Conservation (phyloP, 2,113 vertebrate species). For the Poeciliopsis turrubarensis region DNA sequence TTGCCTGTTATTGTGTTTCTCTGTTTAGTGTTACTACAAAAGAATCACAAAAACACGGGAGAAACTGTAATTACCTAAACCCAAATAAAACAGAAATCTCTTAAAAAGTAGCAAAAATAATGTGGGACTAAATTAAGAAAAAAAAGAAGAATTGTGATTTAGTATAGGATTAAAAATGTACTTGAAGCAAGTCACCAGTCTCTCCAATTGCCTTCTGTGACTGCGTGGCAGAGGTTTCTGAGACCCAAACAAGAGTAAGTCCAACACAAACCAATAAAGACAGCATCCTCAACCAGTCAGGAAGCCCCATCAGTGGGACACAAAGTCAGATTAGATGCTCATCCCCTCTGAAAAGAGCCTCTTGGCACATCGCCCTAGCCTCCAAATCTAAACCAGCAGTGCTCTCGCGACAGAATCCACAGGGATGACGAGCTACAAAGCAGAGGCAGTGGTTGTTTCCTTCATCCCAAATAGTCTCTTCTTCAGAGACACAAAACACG, state of each 20-base stretch:
- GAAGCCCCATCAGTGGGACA: constrained; percentile 72
- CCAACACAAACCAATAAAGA: constrained; percentile 72
- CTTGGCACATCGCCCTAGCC: constrained; percentile 56
- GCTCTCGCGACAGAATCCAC: constrained; percentile 34
- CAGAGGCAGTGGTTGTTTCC: neutral
- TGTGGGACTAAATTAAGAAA: neutral
- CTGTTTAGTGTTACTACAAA: neutral
- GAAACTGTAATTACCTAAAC: neutral
- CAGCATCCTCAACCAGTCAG: constrained; percentile 71
- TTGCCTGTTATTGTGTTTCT: neutral
- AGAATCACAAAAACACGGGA: neutral
- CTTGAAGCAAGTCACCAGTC: neutral
- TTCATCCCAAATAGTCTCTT: neutral
- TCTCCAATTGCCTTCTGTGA: neutral
- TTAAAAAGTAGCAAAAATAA: neutral
- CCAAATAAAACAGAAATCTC: neutral
- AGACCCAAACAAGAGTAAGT: constrained; percentile 57
- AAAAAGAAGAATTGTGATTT: neutral
- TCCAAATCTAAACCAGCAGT: constrained; percentile 70
- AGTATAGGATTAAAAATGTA: neutral
- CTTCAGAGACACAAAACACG: neutral
- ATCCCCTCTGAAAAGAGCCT: constrained; percentile 67
- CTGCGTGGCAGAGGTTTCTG: constrained; percentile 15
- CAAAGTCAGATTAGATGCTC: constrained; percentile 73
- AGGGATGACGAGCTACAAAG: too few species aligned